Evolutionary conservation across 2,113 vertebrate genomes (phyloP), one percentile per base, ranked within the genome.

Genomic region (Trichomycterus rosablanca): DNA sequence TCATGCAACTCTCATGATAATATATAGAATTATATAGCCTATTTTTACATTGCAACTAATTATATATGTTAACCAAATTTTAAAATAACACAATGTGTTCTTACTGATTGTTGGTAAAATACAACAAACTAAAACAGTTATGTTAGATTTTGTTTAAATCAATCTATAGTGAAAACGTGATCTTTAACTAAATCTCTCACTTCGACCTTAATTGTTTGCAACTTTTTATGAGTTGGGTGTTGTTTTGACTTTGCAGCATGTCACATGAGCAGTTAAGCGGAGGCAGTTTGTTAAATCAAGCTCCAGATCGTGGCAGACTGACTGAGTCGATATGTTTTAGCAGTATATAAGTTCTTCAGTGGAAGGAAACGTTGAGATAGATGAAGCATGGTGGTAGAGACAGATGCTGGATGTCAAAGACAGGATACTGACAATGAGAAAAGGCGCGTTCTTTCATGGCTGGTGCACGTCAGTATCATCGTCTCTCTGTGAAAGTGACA

Each of bases 321-420:
- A 67, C 49, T 39, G 30, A 72, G 59, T 59, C 49, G 44, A 59
- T 72, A 50, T 63, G 64, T 59, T 72, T 67, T 59, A 53, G 50
- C 67, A 72, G 70, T 66, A 72, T 58, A 72, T 66, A 67, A 67
- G 63, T 66, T 63, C 54, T 46, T 46, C 61, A 57, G 43, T 34
- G 61, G 54, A 49, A 67, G 53, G 43, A 63, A 46, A 57, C 22
- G 57, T 9, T 50, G 51, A 80, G 78, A 81, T 77, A 69, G 76
- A 84, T 81, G 78, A 81, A 59, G 11, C 66, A 23, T 24, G 63
- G 35, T 59, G 58, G 26, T 42, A 63, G 74, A 64, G 70, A 76
- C 84, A 86, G 82, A 80, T 85, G 84, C 72, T 80, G 57, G 68
- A 69, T 85, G 84, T 84, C 83, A 83, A 35, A 56, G 72, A 60